Base-by-base conservation (phyloP, 2,797 vertebrate species). In the Menidia menidia region DNA sequence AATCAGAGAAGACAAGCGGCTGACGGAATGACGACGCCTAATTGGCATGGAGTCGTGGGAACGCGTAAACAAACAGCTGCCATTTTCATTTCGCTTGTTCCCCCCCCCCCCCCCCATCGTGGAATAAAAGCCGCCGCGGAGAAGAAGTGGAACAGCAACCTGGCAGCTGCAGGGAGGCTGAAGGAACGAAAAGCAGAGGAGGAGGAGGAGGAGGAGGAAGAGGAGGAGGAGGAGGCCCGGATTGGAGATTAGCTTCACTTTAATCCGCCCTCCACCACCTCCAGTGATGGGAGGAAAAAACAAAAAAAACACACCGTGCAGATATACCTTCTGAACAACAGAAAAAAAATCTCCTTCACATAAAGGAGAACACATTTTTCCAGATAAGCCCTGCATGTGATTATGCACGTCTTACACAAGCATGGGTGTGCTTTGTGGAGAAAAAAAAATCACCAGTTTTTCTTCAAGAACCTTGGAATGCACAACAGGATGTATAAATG, bases 41-140 rank as follows among this genome's bases (percentile, higher is more conserved):
- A 94, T 92, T 94, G 94, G 92, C 92, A 92, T 79, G 64, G 88
- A 94, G 90, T 94, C 92, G 92, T 94, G 94, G 93, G 94, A 95
- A 94, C 92, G 86, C 89, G 87, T 94, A 94, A 94, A 94, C 92
- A 95, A 94, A 94, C 93, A 94, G 92, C 93, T 93, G 92, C 91
- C 91, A 90, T 90, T 85, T 91, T 90, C 85, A 90, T 91, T 90
- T 84, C 81, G 86, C 86, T 85, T 86, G 79, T 87, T 88, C 83
- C 85, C 84, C 85, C 71, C 79, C 85, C 84, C 85, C 71, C 79
- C 25, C 25, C 25, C 25, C 25, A 25, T 71, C 72, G 57, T 69
- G 90, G 91, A 94, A 93, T 90, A 88, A 82, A 25, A 90, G 86
- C 79, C 72, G 81, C 71, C 50, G 71, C 78, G 60, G 71, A 85